Evolutionary conservation across 2,888 invertebrate species (phyloP), one percentile per base, ranked within the genome.

Genomic region (Choreutis nemorana): DNA sequence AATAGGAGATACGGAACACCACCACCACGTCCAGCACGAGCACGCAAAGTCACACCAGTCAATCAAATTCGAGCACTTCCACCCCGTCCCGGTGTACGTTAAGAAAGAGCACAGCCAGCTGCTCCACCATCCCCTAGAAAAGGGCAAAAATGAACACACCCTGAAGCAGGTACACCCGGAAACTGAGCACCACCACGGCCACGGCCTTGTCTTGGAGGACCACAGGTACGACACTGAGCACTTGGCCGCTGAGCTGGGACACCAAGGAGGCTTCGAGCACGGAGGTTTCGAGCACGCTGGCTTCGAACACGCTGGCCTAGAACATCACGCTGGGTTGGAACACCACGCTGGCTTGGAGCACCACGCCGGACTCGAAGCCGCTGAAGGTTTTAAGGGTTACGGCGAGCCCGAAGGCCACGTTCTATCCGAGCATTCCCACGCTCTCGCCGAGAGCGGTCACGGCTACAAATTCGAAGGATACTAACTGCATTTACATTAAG

Each of bases 21-120:
- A 84, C 41, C 83, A 83, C 34, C 81, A 83, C 37, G 70, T 85
- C 16, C 82, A 85, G 39, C 84, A 85, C 42, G 83, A 85, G 40
- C 84, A 85, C 46, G 85, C 86, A 15, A 86, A 86, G 40, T 86
- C 86, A 23, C 87, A 87, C 49, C 87, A 87, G 58, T 85, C 83
- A 32, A 83, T 87, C 40, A 85, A 86, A 45, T 83, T 87, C 41
- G 86, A 86, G 52, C 87, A 87, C 50, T 87, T 82, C 68, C 87
- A 87, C 47, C 81, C 87, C 1, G 86, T 87, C 1, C 87, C 87
- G 1, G 85, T 86, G 0, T 86, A 85, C 59, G 77, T 86, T 4
- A 86, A 86, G 66, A 85, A 86, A 45, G 86, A 86, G 46, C 82
- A 86, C 60, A 81, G 81, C 44, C 84, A 87, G 52, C 62, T 85